phyloP scores from a whole-genome alignment of 1,140 invertebrate species.

The Lethrus apterus region DNA sequence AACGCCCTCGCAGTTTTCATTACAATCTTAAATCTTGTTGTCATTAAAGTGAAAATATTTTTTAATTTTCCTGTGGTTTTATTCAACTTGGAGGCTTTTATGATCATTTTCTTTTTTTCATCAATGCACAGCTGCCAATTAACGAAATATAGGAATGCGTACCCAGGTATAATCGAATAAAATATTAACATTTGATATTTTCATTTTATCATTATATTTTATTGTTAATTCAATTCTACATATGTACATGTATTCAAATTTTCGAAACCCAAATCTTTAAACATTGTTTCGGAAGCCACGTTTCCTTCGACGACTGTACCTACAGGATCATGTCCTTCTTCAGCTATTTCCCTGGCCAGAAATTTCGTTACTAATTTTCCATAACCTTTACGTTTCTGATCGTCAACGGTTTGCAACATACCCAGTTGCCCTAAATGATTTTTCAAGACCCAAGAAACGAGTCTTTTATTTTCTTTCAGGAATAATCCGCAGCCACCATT shows the following conservation, averaged over 20 bases:
- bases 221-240: not conserved
- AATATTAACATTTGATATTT: too few relatives aligned
- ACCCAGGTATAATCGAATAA: too few relatives aligned
- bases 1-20: too few relatives aligned
- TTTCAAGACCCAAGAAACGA: conserved; percentile 32
- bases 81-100: too few relatives aligned
- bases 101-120: too few relatives aligned
- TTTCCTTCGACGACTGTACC: conserved; percentile 33
- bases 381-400: conserved; percentile 35
- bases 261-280: conserved; percentile 35
- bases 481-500: conserved; percentile 36
- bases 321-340: conserved; percentile 35
- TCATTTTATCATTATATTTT: too few relatives aligned
- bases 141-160: conserved; percentile 1
- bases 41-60: too few relatives aligned
- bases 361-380: conserved; percentile 34
- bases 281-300: conserved; percentile 30
- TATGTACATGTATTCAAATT: not conserved
- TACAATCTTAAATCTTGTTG: too few relatives aligned
- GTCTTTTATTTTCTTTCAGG: conserved; percentile 23
- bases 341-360: conserved; percentile 32
- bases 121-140: not conserved
- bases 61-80: too few relatives aligned
- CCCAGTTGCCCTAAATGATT: conserved; percentile 37
- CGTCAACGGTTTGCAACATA: conserved; percentile 34